Conservation (phyloP, 2,113 vertebrate species). For the Plotosus lineatus region DNA sequence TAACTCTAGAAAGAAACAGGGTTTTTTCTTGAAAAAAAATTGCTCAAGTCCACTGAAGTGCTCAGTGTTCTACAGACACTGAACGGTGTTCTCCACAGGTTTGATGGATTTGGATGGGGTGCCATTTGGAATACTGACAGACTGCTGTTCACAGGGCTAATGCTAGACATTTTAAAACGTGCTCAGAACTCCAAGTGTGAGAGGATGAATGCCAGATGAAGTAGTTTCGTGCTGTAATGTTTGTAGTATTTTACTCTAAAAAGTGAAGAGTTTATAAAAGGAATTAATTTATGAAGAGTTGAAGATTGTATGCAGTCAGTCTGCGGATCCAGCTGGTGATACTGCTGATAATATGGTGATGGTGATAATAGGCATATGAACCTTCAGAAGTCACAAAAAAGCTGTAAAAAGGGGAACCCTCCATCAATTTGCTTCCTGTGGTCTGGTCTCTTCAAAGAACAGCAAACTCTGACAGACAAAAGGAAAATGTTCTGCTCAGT, state of each 20-base stretch:
- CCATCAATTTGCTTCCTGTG: background rate
- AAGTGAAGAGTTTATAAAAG: background rate
- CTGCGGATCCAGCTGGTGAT: too few species aligned
- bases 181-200: background rate
- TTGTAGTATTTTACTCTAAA: background rate
- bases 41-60: background rate
- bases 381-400: background rate
- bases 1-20: background rate
- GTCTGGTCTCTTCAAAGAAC: conserved; percentile 28
- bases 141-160: background rate
- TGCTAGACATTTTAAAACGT: background rate
- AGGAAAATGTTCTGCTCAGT: conserved; percentile 13
- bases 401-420: background rate
- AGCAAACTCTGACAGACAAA: conserved; percentile 13
- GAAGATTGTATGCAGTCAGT: too few species aligned
- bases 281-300: background rate
- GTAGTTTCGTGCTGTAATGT: background rate
- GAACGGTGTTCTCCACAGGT: background rate
- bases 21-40: background rate
- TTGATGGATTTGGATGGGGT: background rate
- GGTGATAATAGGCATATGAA: background rate
- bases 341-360: background rate
- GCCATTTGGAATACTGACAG: background rate
- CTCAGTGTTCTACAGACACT: background rate
- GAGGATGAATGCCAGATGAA: background rate